Evolutionary conservation across 2,888 invertebrate genomes (phyloP), one percentile per base, ranked within the genome.

Genomic region (Diabrotica balteata): DNA sequence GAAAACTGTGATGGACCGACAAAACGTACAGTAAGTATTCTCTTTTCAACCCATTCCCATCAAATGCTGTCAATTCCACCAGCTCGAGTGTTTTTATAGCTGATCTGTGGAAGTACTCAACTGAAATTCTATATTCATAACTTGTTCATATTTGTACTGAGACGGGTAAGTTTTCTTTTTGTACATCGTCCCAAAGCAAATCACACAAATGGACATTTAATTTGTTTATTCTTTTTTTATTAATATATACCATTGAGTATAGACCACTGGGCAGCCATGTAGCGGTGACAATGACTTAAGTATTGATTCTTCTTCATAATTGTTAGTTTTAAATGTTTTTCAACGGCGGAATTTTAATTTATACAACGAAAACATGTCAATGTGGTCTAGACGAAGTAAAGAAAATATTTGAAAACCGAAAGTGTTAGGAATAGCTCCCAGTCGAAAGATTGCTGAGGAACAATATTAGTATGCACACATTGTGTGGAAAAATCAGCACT

Each of bases 21-120:
- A 32, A 32, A 32, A 32, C 32, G 32, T 32, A 32, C 32, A 32
- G 32, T 32, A 5, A 32, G 32, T 32, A 54, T 32, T 45, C 45
- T 57, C 55, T 44, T 45, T 45, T 57, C 11, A 44, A 57, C 11
- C 44, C 55, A 8, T 57, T 55, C 17, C 45, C 44, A 44, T 57
- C 45, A 32, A 17, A 44, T 17, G 45, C 55, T 57, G 55, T 57
- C 55, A 57, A 57, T 57, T 57, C 11, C 9, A 45, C 43, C 55
- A 45, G n/a, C 17, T 57, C 11, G 9, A 57, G 55, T 57, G 55
- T 57, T 57, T 57, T 57, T 45, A 43, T 57, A 57, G 55, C 43
- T 57, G 55, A 57, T 57, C 55, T 8, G 43, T 43, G n/a, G 44
- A 42, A 44, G 10, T n/a, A 11, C 55, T 55, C 55, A 43, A 45